phyloP scores from a whole-genome alignment of 2,113 vertebrate species.

The Oncorhynchus masou region DNA sequence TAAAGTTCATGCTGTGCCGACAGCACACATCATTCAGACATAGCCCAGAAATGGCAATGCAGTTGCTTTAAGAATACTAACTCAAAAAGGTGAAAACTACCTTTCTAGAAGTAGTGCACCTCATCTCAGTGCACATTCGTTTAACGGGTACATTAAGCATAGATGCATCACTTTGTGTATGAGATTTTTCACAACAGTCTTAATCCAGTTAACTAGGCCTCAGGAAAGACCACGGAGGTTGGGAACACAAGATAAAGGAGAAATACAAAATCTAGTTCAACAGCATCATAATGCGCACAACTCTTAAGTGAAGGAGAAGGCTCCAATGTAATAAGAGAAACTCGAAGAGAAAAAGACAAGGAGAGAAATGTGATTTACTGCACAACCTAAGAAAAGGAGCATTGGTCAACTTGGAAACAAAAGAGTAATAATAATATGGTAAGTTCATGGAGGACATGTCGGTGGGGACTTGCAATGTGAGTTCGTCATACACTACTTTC shows the following conservation, averaged over 20 bases:
- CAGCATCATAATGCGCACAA: constrained; percentile 44
- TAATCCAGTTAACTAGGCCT: constrained; percentile 85
- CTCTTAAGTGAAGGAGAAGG: constrained; percentile 31
- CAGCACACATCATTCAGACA: constrained; percentile 31
- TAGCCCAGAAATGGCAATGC: constrained; percentile 33
- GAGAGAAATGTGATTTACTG: constrained; percentile 31
- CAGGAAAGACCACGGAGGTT: constrained; percentile 78
- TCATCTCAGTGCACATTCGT: constrained; percentile 85
- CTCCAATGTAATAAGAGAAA: constrained; percentile 43
- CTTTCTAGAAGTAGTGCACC: constrained; percentile 79
- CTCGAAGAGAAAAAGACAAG: constrained; percentile 50
- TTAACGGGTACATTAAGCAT: constrained; percentile 84
- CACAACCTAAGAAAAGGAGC: constrained; percentile 38
- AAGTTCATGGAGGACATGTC: constrained; percentile 24
- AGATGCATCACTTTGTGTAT: constrained; percentile 59
- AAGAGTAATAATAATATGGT: constrained; percentile 16
- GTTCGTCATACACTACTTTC: constrained; percentile 34
- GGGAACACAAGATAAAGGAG: constrained; percentile 64
- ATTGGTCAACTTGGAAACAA: constrained; percentile 48
- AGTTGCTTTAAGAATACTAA: constrained; percentile 45
- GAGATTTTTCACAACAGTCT: constrained; percentile 83
- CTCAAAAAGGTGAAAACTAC: constrained; percentile 53
- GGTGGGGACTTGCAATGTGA: constrained; percentile 25
- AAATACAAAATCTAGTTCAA: constrained; percentile 38
- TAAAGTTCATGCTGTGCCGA: constrained; percentile 2